A percentile compares a stretch with the other conserved stretches of the same genome.
Evolutionary conservation across 2,113 vertebrate species (phyloP).

Genomic region (Hepsetus odoe): DNA sequence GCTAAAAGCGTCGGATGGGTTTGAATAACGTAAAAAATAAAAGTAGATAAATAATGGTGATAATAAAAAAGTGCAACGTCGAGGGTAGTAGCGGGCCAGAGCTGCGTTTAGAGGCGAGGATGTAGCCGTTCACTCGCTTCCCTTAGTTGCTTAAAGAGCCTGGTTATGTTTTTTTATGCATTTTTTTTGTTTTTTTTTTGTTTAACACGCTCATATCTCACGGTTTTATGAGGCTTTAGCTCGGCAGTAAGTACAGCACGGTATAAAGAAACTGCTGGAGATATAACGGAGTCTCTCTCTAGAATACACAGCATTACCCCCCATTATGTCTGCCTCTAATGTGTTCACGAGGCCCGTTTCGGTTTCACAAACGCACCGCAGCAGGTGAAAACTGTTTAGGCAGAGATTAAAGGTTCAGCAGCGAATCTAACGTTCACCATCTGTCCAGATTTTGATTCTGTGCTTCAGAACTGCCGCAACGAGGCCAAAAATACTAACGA

Average conservation of each 20-base stretch:
- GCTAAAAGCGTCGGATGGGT: not conserved
- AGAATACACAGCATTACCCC: not conserved
- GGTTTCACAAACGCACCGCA: too few species aligned
- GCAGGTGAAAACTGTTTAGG: too few species aligned
- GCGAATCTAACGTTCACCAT: too few species aligned
- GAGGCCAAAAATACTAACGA: too few species aligned
- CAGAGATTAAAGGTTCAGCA: too few species aligned
- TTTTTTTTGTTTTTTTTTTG: not conserved
- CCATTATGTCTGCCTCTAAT: too few species aligned
- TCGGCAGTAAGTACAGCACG: not conserved
- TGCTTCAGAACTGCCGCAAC: too few species aligned
- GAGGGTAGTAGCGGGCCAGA: not conserved
- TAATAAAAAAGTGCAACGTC: not conserved
- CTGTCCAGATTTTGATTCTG: too few species aligned
- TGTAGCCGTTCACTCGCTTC: not conserved
- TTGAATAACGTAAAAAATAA: not conserved
- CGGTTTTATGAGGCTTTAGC: not conserved
- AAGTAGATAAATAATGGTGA: not conserved
- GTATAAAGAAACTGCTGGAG: not conserved
- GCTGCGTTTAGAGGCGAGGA: not conserved
- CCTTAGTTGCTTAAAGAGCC: not conserved
- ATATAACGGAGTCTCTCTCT: not conserved
- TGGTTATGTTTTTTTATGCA: not conserved
- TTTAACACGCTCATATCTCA: not conserved
- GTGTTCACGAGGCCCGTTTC: too few species aligned